Base-by-base conservation (phyloP, 2,113 vertebrate species). In the Oncorhynchus keta region DNA sequence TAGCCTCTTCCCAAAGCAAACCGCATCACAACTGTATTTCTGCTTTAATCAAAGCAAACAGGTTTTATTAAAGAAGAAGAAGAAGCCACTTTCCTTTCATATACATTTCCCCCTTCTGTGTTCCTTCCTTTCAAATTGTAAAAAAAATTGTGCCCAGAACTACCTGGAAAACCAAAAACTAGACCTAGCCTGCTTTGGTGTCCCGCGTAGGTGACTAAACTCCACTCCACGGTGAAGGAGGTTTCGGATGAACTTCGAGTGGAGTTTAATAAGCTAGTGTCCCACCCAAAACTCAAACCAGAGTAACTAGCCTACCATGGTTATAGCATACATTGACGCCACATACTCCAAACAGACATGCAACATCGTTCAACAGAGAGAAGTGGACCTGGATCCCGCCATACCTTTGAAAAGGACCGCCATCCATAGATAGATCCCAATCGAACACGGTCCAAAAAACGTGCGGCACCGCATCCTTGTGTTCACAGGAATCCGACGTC, bases 381-480 rank as follows among this genome's bases (percentile, higher is more conserved):
- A 39, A 68, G 7, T 51, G 11, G 16, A 68, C 64, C 4, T 13
- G 22, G 9, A 70, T 5, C 32, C 18, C 24, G 45, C 49, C 84
- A 70, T 90, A 94, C 93, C 93, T 92, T 76, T 90, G 66, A 92
- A 88, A 45, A 93, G 85, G 14, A 91, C 30, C 13, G 82, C 77
- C 2, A 83, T 84, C 84, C 86, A 94, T 49, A 94, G 69, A 67
- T 90, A 91, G 76, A 91, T 86, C 70, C 90, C 90, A 73, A 90
- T 5, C 20, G 84, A 91, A 73, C 80, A 81, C 0, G 81, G 78
- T 85, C 82, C 84, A 76, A 88, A 86, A 79, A 91, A 90, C 86
- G 89, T 93, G 80, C 84, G 83, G 80, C 82, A 80, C 73, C 81
- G 86, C 93, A 94, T 93, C 79, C 67, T 89, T 82, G 76, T 65